Percentiles rank a stretch among this genome's conserved stretches.
phyloP scores from a whole-genome alignment of 2,113 vertebrate species.

The Manacus vitellinus region DNA sequence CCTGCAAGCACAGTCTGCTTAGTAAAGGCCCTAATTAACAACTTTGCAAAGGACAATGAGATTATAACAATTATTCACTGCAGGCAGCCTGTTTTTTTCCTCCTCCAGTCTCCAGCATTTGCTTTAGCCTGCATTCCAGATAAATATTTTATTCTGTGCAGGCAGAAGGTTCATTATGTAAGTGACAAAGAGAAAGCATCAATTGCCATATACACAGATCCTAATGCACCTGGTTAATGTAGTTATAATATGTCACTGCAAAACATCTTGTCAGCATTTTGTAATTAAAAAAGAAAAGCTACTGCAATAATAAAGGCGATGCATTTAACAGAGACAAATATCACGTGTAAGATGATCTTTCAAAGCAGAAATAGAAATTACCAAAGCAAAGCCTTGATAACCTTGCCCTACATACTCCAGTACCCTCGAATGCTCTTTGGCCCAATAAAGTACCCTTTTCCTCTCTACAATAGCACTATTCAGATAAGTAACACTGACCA shows the following conservation, averaged over 20 bases:
- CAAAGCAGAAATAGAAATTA: constrained; percentile 29
- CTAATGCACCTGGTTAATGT: constrained; percentile 60
- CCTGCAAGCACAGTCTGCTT: constrained; percentile 60
- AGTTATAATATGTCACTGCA: constrained; percentile 58
- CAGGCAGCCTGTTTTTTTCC: constrained; percentile 43
- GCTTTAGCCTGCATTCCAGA: constrained; percentile 42
- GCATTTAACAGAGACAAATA: constrained; percentile 34
- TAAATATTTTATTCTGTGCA: constrained; percentile 62
- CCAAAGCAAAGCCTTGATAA: constrained; percentile 42
- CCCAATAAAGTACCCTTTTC: constrained; percentile 37
- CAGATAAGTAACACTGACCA: constrained; percentile 56
- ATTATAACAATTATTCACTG: constrained; percentile 68
- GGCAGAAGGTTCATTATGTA: constrained; percentile 62
- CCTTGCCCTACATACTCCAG: constrained; percentile 44
- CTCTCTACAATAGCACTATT: constrained; percentile 36
- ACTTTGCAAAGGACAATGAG: constrained; percentile 67
- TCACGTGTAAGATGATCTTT: constrained; percentile 25
- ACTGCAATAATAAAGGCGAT: constrained; percentile 24
- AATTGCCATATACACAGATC: constrained; percentile 17
- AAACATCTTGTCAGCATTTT: constrained; percentile 51
- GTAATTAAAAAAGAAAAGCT: constrained; percentile 63
- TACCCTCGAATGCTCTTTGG: constrained; percentile 49
- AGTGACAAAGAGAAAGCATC: constrained; percentile 58
- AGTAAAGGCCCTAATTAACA: constrained; percentile 63
- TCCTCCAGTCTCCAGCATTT: constrained; percentile 36